Evolutionary conservation across 64 coral and sea anemone genomes (phyloP), one percentile per base, ranked within the genome.

Genomic region (Astreopora myriophthalma): DNA sequence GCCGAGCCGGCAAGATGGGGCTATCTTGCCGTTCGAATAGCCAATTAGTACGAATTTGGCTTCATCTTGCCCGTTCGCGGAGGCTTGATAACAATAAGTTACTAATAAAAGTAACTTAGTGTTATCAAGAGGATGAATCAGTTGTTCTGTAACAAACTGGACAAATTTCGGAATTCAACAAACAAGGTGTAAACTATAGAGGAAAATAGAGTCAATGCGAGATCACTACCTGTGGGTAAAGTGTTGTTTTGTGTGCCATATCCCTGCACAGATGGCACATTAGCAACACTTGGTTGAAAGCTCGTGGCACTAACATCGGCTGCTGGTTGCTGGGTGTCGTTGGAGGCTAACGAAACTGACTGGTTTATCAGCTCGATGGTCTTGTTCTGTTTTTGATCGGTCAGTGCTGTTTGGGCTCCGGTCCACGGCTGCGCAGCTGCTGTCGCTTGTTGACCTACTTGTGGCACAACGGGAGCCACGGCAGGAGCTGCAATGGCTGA

Each of bases 341-440:
- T 80, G 34, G 32, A n/a, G 3, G 79, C 79, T 3, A 64, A 22
- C 0, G 79, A 38, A n/a, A 83, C 79, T 34, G 79, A 64, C 20
- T 83, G 79, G 34, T 83, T 83, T 20, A 83, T 35, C 16, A 83
- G 20, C n/a, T 83, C 52, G 34, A 83, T 83, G 33, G 79, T 83
- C 31, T 83, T 19, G 12, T 83, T 83, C 17, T 73, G 70, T 73
- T 33, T 22, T 33, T 37, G 33, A 73, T 73, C 37, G 2, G 70
- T 37, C 3, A 37, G 4, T 35, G 33, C 34, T 37, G 70, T 22
- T n/a, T 73, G 33, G 70, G 5, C 33, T 7, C 33, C 70, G 14
- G 8, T 57, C 33, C 6, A 34, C 13, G 58, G 32, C 33, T 86
- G 60, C 1, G 39, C 61, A 2, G 22, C 82, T 22, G 58, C 35